phyloP scores from a whole-genome alignment of 30 jellyfish, hydroid and myxozoan genomes.

The Hydra vulgaris region DNA sequence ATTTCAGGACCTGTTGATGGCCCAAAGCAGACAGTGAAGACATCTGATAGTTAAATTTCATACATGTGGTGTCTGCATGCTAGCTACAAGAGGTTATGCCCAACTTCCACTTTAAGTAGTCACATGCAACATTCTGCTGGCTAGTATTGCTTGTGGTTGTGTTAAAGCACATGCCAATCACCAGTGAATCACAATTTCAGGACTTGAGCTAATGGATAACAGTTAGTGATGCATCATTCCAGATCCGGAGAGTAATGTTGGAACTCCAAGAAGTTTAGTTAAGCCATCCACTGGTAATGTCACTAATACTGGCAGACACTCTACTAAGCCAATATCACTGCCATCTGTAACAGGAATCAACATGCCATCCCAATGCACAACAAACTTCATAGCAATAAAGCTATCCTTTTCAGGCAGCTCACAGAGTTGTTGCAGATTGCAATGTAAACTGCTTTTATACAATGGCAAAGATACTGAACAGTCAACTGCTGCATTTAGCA shows the following conservation, averaged over 20 bases:
- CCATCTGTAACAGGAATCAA: neutral
- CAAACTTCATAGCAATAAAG: neutral
- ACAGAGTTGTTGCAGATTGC: neutral
- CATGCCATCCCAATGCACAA: neutral
- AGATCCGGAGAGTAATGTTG: neutral
- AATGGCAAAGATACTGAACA: neutral
- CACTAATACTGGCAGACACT: neutral
- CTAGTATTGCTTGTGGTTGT: neutral
- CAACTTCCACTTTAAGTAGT: neutral
- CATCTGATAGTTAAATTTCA: too few species aligned
- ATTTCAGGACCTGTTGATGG: too few species aligned
- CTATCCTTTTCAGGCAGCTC: neutral
- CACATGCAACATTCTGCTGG: neutral
- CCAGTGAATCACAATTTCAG: neutral
- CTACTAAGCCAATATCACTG: neutral
- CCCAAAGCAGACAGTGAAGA: too few species aligned
- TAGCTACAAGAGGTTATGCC: too few species aligned
- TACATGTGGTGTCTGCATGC: too few species aligned
- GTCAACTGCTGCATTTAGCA: neutral
- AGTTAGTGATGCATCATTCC: neutral
- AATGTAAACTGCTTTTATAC: neutral
- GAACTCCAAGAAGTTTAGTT: neutral
- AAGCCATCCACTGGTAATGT: neutral
- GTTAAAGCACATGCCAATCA: neutral
- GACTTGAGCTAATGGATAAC: neutral